phyloP scores from a whole-genome alignment of 2,888 invertebrate genomes.

The Sturmia bella region DNA sequence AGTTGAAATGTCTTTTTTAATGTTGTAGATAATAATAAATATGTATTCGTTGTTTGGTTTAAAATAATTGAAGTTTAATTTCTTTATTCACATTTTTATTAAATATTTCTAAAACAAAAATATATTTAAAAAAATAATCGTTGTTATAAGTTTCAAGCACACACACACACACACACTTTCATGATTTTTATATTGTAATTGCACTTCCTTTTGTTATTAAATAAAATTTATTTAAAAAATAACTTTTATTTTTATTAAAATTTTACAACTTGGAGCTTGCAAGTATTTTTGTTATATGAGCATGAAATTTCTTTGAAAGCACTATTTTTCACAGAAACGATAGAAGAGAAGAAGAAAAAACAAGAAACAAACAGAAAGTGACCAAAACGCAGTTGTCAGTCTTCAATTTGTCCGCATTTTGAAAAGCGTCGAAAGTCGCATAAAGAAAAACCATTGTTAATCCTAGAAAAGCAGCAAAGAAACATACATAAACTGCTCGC shows the following conservation, averaged over 20 bases:
- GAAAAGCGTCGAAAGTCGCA: constrained; percentile 41
- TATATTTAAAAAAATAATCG: constrained; percentile 10
- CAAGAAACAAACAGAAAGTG: constrained; percentile 4
- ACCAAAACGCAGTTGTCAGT: constrained; percentile 68
- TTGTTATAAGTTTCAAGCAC: too few relatives aligned
- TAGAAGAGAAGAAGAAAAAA: constrained; percentile 18
- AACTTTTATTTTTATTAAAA: background rate
- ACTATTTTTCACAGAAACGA: constrained; percentile 12
- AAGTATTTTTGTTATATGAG: constrained; percentile 40
- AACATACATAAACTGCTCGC: constrained; percentile 43
- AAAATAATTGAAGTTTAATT: constrained; percentile 12
- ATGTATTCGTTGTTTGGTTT: constrained; percentile 63
- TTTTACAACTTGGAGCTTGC: constrained; percentile 24
- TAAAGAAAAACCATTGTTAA: constrained; percentile 57
- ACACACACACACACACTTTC: constrained; percentile 30
- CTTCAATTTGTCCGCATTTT: constrained; percentile 72
- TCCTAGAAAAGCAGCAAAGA: constrained; percentile 35
- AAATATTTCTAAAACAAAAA: constrained; percentile 57
- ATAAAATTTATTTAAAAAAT: background rate
- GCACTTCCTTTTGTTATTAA: background rate
- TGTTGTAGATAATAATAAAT: constrained; percentile 41
- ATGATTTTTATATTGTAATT: constrained; percentile 28
- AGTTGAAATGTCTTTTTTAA: constrained; percentile 35
- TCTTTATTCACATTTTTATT: constrained; percentile 52
- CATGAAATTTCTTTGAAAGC: background rate